Evolutionary conservation across 2,888 invertebrate genomes (phyloP).

Genomic region (Drymonia ruficornis): DNA sequence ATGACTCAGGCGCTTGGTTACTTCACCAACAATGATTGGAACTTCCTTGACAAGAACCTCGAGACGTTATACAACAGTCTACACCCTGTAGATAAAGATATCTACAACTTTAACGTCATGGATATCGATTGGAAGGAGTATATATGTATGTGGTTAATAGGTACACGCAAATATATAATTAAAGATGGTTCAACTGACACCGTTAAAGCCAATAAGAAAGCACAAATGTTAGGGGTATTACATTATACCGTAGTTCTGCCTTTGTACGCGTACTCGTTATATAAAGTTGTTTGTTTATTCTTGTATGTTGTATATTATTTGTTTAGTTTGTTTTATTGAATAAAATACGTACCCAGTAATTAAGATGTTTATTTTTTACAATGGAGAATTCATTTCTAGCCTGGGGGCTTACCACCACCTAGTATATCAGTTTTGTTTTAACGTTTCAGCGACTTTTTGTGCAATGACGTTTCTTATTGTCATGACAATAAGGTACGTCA

Average conservation of each 20-base stretch:
- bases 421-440: too few species aligned
- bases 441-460: too few species aligned
- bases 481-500: too few species aligned
- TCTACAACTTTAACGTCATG: background rate
- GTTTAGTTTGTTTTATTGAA: constrained; percentile 7
- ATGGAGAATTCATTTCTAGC: too few species aligned
- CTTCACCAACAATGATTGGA: background rate
- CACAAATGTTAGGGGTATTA: background rate
- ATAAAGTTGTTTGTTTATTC: constrained; percentile 9
- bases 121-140: background rate
- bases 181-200: background rate
- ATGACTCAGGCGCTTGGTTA: constrained; percentile 10
- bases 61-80: background rate
- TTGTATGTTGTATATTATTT: constrained; percentile 5
- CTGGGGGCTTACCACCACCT: too few species aligned
- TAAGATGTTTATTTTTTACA: too few species aligned
- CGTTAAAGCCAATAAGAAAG: background rate
- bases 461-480: too few species aligned
- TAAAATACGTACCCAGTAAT: too few species aligned
- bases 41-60: background rate
- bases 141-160: background rate
- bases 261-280: constrained; percentile 15
- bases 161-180: background rate
- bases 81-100: background rate
- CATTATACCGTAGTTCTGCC: background rate